Conservation (phyloP, 64 coral and sea anemone genomes). For the Montipora sp. region DNA sequence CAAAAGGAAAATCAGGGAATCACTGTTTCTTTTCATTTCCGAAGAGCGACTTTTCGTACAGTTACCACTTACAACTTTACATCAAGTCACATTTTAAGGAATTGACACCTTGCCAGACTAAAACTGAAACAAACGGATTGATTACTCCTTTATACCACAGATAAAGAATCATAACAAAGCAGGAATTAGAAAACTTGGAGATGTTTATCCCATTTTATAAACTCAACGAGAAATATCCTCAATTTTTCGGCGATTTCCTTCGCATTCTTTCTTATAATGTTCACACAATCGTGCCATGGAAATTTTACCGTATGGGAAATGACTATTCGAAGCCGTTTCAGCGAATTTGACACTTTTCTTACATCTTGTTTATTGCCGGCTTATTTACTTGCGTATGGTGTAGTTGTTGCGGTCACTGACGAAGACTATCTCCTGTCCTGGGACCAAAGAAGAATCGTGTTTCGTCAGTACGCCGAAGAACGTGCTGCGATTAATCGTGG, state of each 20-base stretch:
- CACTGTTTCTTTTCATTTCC: not conserved
- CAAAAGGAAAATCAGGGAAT: not conserved
- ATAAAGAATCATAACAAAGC: not conserved
- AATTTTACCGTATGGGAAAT: not conserved
- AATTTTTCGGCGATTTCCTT: not conserved
- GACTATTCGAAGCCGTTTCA: not conserved
- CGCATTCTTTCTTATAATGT: not conserved
- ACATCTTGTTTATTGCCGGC: not conserved
- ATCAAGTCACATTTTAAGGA: not conserved
- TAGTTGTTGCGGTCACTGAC: slow-evolving; percentile 35
- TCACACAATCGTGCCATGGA: not conserved
- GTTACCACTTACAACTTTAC: not conserved
- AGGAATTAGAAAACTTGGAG: not conserved
- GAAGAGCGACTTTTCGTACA: not conserved
- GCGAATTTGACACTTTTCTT: slow-evolving; percentile 16
- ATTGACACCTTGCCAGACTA: not conserved
- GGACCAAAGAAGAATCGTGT: not conserved
- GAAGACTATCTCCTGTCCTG: not conserved
- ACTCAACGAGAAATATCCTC: not conserved
- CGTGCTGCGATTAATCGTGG: not conserved
- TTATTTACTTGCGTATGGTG: slow-evolving; percentile 14
- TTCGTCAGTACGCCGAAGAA: not conserved
- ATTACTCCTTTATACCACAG: not conserved
- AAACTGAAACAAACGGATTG: not conserved
- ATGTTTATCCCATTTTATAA: not conserved